These are phyloP conservation scores for Prenolepis imparis DNA, from an alignment of 2,888 invertebrate species.

Conservation along the genomic window DNA sequence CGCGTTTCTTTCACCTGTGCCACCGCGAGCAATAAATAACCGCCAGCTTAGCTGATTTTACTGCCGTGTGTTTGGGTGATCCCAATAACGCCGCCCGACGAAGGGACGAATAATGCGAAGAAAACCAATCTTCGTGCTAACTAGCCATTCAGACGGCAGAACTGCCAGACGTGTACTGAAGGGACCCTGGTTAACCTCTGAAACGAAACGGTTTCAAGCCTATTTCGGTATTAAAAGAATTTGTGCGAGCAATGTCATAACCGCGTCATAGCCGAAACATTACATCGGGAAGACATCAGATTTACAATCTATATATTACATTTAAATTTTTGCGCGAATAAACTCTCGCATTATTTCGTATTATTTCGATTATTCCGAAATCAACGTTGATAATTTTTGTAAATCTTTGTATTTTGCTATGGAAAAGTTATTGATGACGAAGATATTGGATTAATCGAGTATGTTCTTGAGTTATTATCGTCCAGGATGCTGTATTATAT, in stretches of 20 bases:
- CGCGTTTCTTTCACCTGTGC: constrained; percentile 84
- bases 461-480: neutral
- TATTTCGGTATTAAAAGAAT: constrained; percentile 75
- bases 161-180: constrained; percentile 78
- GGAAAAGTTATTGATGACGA: neutral
- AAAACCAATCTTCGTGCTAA: constrained; percentile 86
- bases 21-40: constrained; percentile 85
- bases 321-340: neutral
- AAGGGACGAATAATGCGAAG: constrained; percentile 81
- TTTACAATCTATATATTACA: neutral
- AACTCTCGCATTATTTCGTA: neutral
- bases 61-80: constrained; percentile 83
- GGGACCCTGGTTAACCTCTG: constrained; percentile 85
- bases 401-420: neutral
- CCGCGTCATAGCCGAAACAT: constrained; percentile 65
- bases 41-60: constrained; percentile 86
- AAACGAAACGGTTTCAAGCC: constrained; percentile 75
- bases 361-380: neutral
- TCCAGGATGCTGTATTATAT: neutral
- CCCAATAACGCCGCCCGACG: constrained; percentile 82
- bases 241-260: constrained; percentile 65
- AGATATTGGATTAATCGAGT: neutral
- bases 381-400: neutral
- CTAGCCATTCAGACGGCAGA: constrained; percentile 83
- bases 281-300: neutral